Evolutionary conservation across 2,113 vertebrate genomes (phyloP), one percentile per base, ranked within the genome.

Genomic region (Takifugu flavidus): DNA sequence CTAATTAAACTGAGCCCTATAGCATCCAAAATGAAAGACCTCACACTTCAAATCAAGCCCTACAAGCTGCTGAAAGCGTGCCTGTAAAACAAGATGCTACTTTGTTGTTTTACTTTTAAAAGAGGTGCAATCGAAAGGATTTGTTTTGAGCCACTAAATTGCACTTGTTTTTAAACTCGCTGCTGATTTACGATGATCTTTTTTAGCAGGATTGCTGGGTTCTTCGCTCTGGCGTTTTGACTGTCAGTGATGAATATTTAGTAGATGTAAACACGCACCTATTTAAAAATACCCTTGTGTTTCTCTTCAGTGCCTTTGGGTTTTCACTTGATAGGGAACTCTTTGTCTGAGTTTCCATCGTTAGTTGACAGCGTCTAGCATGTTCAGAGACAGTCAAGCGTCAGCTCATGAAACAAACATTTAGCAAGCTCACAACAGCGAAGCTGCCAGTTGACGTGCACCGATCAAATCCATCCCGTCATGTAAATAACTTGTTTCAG

Each of bases 401-500:
- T 79, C 78, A 69, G 71, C 80, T 83, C 74, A 75, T 75, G 72
- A 82, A 81, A 84, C 79, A 86, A 80, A 89, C 78, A 84, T 86
- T 90, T 86, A 86, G 76, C 80, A 62, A 82, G 68, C 60, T 27
- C 80, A 75, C 71, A 77, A 72, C 63, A 69, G 73, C 78, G 58
- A 29, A 70, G 77, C 78, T 82, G 77, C 78, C 84, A 84, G 85
- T 87, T 81, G 87, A 88, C 84, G 79, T 59, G 73, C 63, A 65
- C 64, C 77, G 66, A 70, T 79, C 77, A 88, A 83, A 89, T 88
- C 83, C 85, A 79, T 86, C 85, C 87, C 83, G 88, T 86, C 87
- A 91, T 91, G 89, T 91, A 89, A 91, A 90, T 90, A 90, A 90
- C 89, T 90, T 89, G 86, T 88, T 86, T 89, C 87, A 67, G 84